Evolutionary conservation across 2,888 invertebrate genomes (phyloP).

Genomic region (Acleris sparsana): DNA sequence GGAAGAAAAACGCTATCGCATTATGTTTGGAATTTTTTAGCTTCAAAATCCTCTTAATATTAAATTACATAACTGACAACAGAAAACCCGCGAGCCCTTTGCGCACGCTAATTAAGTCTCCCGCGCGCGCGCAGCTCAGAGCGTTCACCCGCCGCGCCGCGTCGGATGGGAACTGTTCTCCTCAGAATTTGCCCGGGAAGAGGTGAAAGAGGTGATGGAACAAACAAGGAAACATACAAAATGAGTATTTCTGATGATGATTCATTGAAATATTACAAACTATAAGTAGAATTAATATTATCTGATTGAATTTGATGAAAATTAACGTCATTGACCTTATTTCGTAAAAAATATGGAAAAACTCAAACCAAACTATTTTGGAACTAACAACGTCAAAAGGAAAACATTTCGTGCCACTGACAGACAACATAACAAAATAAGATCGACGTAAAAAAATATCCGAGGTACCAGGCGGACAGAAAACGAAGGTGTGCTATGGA

Average conservation of each 20-base stretch:
- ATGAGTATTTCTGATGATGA: neutral
- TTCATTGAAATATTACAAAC: too few relatives aligned
- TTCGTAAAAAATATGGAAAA: too few relatives aligned
- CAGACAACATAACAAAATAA: neutral
- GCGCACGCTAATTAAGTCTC: conserved; percentile 61
- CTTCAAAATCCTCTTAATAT: too few relatives aligned
- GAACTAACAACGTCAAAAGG: neutral
- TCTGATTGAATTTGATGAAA: too few relatives aligned
- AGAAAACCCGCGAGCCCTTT: conserved; percentile 53
- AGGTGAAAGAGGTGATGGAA: neutral
- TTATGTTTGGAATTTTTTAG: too few relatives aligned
- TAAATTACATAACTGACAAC: too few relatives aligned
- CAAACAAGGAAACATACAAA: neutral
- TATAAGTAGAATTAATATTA: too few relatives aligned
- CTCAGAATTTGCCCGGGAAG: conserved; percentile 33
- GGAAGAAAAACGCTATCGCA: too few relatives aligned
- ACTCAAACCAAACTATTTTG: neutral
- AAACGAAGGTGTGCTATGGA: conserved; percentile 59
- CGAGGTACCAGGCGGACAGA: conserved; percentile 61
- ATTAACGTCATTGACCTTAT: too few relatives aligned
- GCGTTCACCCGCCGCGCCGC: conserved; percentile 64
- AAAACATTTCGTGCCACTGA: conserved; percentile 1
- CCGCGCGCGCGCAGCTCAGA: conserved; percentile 65
- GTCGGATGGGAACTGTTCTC: conserved; percentile 41
- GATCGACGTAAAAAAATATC: conserved; percentile 35